Base-by-base conservation (phyloP, 2,888 invertebrate species). In the Acleris literana region DNA sequence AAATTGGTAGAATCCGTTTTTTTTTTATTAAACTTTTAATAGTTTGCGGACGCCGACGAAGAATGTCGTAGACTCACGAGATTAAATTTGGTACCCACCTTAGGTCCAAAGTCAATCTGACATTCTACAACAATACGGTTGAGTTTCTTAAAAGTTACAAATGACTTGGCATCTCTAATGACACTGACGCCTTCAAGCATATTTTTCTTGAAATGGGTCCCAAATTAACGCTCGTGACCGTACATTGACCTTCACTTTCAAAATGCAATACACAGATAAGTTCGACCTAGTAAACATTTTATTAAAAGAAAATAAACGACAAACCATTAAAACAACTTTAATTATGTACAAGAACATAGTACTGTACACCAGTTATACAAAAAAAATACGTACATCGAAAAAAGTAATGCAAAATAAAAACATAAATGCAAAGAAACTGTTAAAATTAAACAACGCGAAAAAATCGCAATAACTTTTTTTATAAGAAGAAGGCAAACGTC, bases 281-380 rank as follows among this genome's bases (percentile, higher is more conserved):
- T 20, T 39, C 33, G 54, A 2, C 33, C 18, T 9, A 17, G 18
- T 55, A 16, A 20, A 39, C 29, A 52, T 52, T n/a, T 22, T n/a
- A 29, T 16, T 16, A 77, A 80, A 75, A 83, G 82, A 76, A 71
- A 73, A 73, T 74, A 70, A 71, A 77, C 76, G 80, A 79, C 78
- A 75, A 73, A 70, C 76, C 75, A 79, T 70, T 77, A 77, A 71
- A 82, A 81, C 77, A 85, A 83, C 77, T 86, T 89, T 88, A 89
- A 90, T 90, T 86, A 85, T 85, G 78, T 86, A 86, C 85, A 88
- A 77, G 74, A 76, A 79, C 74, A 74, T 69, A 76, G 77, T 76
- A 77, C 74, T 67, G 65, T 67, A 68, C 58, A 57, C 61, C 44
- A 39, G 52, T 59, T 57, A 49, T 43, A 58, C 64, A 70, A 76